Percentiles rank a stretch among this genome's conserved stretches.
phyloP scores from a whole-genome alignment of 2,888 invertebrate genomes.

The Trileptium ribeirensis region DNA sequence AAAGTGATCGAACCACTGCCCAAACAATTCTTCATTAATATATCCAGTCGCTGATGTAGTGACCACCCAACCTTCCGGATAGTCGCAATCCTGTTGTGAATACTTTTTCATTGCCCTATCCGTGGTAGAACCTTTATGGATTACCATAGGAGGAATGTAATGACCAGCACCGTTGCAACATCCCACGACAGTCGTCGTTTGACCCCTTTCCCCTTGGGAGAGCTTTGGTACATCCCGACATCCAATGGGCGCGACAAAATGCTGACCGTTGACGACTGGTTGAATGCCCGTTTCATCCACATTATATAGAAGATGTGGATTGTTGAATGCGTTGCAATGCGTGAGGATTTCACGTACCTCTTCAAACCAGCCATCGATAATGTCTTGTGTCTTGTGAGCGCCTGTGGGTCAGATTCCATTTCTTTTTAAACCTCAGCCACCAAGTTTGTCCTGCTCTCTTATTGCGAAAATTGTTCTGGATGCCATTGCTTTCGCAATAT shows the following conservation, averaged over 20 bases:
- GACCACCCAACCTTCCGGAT: neutral
- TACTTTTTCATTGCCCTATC: neutral
- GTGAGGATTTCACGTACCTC: neutral
- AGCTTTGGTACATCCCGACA: neutral
- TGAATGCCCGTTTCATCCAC: slow-evolving; percentile 8
- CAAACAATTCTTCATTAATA: neutral
- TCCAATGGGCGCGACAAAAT: neutral
- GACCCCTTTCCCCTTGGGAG: neutral
- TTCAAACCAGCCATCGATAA: slow-evolving; percentile 1
- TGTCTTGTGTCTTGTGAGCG: neutral
- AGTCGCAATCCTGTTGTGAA: neutral
- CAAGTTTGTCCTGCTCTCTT: neutral
- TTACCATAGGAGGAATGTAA: neutral
- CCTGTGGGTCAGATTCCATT: neutral
- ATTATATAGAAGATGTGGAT: neutral
- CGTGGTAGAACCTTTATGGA: neutral
- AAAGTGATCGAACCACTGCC: slow-evolving; percentile 1
- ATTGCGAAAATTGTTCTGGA: neutral
- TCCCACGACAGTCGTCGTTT: neutral
- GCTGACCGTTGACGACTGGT: too few relatives aligned
- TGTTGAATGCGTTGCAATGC: neutral
- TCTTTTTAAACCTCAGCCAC: neutral
- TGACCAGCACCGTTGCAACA: neutral
- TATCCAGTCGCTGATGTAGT: neutral
- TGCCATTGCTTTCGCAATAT: neutral